Percentiles rank a stretch among this genome's conserved stretches.
Evolutionary conservation across 2,797 vertebrate species (phyloP).

Genomic region (Heterohyrax brucei): DNA sequence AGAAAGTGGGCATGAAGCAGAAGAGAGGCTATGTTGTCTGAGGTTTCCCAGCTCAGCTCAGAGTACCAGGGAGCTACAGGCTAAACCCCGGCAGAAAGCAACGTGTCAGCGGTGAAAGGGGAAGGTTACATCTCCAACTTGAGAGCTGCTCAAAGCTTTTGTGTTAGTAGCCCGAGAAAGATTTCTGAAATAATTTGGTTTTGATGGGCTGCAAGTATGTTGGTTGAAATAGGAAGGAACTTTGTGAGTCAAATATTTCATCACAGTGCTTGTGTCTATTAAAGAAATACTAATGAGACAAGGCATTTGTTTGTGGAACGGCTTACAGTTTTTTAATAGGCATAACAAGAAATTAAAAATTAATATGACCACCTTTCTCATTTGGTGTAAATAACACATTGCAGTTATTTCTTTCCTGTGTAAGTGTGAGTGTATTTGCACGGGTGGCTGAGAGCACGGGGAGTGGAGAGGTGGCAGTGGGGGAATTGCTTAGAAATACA

Average conservation of each 20-base stretch:
- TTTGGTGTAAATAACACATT: not conserved
- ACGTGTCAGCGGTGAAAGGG: conserved; percentile 33
- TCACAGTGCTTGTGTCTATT: accelerated
- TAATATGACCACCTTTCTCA: not conserved
- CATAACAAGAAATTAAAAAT: conserved; percentile 66
- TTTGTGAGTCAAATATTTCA: not conserved
- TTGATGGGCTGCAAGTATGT: not conserved
- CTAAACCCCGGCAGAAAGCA: conserved; percentile 68
- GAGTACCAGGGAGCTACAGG: conserved; percentile 60
- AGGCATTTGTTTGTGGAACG: not conserved
- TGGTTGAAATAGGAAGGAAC: not conserved
- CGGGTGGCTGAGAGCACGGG: accelerated
- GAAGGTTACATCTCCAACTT: not conserved
- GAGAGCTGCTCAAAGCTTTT: conserved; percentile 27
- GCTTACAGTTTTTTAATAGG: conserved; percentile 50
- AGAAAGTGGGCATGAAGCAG: conserved; percentile 20
- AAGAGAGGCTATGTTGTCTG: conserved; percentile 64
- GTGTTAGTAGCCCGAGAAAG: not conserved
- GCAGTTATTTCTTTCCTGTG: not conserved
- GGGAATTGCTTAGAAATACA: accelerated
- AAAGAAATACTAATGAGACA: not conserved
- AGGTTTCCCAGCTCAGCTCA: not conserved
- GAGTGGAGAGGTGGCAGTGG: not conserved
- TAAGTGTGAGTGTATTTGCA: not conserved
- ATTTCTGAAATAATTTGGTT: conserved; percentile 32